Percentiles rank a stretch among this genome's conserved stretches.
phyloP scores from a whole-genome alignment of 2,888 invertebrate genomes.

The Synanthedon vespiformis region DNA sequence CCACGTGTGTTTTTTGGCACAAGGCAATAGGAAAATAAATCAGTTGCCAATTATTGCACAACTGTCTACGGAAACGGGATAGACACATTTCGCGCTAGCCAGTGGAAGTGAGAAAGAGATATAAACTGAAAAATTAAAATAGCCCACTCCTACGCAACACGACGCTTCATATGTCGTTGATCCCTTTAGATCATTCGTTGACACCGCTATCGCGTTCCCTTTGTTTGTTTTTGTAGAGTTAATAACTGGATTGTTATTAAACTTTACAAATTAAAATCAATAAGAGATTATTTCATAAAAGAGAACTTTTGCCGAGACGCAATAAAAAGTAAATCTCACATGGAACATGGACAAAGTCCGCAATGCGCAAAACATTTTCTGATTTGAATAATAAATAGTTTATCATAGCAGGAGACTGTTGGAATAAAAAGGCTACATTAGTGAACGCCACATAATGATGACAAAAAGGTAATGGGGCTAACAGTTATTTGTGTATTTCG shows the following conservation, averaged over 20 bases:
- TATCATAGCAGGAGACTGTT: neutral
- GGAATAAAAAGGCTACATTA: neutral
- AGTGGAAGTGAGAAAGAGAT: slow-evolving; percentile 25
- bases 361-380: neutral
- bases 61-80: slow-evolving; percentile 24
- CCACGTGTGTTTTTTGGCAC: slow-evolving; percentile 61
- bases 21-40: slow-evolving; percentile 32
- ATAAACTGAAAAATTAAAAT: slow-evolving; percentile 50
- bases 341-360: neutral
- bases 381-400: neutral
- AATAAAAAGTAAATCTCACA: neutral
- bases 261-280: neutral
- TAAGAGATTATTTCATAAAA: neutral
- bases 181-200: slow-evolving; percentile 36
- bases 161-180: slow-evolving; percentile 51
- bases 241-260: too few species aligned
- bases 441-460: neutral
- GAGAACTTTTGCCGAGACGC: neutral
- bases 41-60: slow-evolving; percentile 63
- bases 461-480: neutral
- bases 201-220: neutral
- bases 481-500: too few species aligned
- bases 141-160: slow-evolving; percentile 58
- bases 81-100: slow-evolving; percentile 12
- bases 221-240: neutral